A percentile compares a stretch with the other conserved stretches of the same genome.
Evolutionary conservation across 1,140 invertebrate genomes (phyloP).

Genomic region (Drosophila truncata): DNA sequence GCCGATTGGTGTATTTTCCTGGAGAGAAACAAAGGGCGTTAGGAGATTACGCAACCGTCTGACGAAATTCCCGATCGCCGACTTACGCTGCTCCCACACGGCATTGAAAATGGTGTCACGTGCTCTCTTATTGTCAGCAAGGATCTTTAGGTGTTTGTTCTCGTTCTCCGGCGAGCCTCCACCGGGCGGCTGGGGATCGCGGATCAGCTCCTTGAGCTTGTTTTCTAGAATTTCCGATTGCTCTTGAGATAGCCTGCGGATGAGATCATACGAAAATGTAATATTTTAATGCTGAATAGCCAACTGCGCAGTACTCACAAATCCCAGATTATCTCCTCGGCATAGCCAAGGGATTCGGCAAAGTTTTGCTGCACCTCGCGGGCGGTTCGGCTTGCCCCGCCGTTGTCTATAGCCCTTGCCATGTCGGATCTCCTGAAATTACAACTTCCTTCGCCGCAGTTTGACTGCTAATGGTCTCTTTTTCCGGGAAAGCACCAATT

Average conservation of each 20-base stretch:
- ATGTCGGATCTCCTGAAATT: background rate
- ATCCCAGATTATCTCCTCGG: slow-evolving; percentile 69
- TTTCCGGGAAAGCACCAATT: slow-evolving; percentile 17
- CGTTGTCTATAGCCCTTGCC: slow-evolving; percentile 5
- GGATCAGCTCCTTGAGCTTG: slow-evolving; percentile 54
- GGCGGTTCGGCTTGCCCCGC: slow-evolving; percentile 15
- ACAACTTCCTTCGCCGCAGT: background rate
- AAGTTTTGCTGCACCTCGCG: slow-evolving; percentile 67
- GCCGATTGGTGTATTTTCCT: slow-evolving; percentile 76
- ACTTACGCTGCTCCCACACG: slow-evolving; percentile 74
- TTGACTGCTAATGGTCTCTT: background rate
- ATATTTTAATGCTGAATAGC: background rate
- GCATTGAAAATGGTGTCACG: slow-evolving; percentile 59
- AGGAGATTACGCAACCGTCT: background rate
- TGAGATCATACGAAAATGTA: background rate
- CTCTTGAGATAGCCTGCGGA: slow-evolving; percentile 36
- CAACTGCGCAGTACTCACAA: slow-evolving; percentile 64
- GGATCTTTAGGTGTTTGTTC: background rate
- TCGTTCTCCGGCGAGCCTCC: background rate
- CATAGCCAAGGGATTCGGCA: slow-evolving; percentile 48
- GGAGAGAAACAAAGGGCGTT: background rate
- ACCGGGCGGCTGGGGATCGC: slow-evolving; percentile 18
- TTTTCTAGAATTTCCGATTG: slow-evolving; percentile 21
- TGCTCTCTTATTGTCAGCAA: slow-evolving; percentile 14
- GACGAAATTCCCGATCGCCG: background rate